Base-by-base conservation (phyloP, 2,113 vertebrate species). In the Ceyx melanurus region DNA sequence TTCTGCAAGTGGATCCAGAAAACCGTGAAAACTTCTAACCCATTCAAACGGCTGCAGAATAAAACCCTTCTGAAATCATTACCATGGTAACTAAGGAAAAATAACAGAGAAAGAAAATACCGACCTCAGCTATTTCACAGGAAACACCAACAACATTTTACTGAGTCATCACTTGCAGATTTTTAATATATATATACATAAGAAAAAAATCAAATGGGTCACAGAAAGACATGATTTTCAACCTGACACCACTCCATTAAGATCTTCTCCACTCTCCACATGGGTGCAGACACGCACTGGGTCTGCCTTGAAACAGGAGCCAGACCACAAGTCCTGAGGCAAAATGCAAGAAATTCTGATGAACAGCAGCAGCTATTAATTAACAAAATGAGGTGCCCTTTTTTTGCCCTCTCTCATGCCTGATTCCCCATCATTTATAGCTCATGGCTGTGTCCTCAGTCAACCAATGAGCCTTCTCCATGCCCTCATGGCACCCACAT, bases 121-220 rank as follows among this genome's bases (percentile, higher is more conserved):
- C 62, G 1, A 95, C 91, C 86, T 96, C 93, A 97, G 94, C 94
- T 96, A 82, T 94, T 97, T 95, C 95, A 88, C 91, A 96, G 97
- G 93, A 96, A 96, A 92, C 87, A 96, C 92, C 85, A 91, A 19
- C 76, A 93, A n/a, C 13, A 23, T 96, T 97, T 97, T 96, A 91
- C 94, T 96, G 96, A 96, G 85, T 96, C 97, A 96, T 96, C 96
- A 96, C 82, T 95, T 89, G 71, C 90, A 86, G 71, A 93, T 77
- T 93, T 94, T 88, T 95, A 62, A 93, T 86, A 91, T 82, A 93
- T 82, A 93, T 79, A 92, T 43, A 81, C 58, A 82, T 64, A 54
- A 37, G 45, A 54, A 57, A 37, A 40, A 83, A 85, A 88, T 66
- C 61, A 88, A 73, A 75, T 6, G 2, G 79, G 84, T 93, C 89